Percentiles rank a stretch among this genome's conserved stretches.
These are phyloP conservation scores for Parazoanthus atlanticus DNA, from an alignment of 92 coral and sea anemone genomes.

Conservation along the genomic window DNA sequence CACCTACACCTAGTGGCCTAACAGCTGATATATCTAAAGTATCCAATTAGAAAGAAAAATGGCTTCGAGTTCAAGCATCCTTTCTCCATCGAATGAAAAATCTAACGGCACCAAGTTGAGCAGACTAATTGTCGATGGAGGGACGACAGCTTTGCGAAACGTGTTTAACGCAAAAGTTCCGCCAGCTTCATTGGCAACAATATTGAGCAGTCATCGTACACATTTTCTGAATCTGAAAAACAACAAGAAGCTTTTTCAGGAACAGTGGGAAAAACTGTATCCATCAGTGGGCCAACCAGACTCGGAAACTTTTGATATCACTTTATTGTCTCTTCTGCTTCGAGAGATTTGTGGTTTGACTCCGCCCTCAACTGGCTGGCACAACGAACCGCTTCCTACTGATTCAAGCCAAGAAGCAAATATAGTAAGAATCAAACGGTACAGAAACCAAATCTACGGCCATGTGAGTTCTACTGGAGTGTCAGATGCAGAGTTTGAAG, in stretches of 20 bases:
- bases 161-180: background rate
- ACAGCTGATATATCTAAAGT: background rate
- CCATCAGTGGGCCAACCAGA: conserved; percentile 20
- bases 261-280: conserved; percentile 19
- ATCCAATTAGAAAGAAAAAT: background rate
- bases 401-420: conserved; percentile 26
- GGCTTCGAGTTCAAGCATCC: background rate
- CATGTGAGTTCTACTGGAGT: background rate
- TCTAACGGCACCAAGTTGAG: background rate
- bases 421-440: conserved; percentile 1
- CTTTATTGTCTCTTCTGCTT: conserved; percentile 25
- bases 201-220: background rate
- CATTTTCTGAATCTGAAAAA: background rate
- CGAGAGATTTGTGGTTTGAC: conserved; percentile 30
- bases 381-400: background rate
- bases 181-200: background rate
- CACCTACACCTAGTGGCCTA: background rate
- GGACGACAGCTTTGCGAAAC: background rate
- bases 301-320: conserved; percentile 24
- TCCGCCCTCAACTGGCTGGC: conserved; percentile 25
- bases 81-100: background rate
- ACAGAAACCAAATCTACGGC: background rate
- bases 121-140: background rate
- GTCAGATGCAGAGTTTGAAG: background rate
- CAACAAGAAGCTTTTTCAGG: background rate